Percentiles rank a stretch among this genome's conserved stretches.
Evolutionary conservation across 2,113 vertebrate genomes (phyloP).

Genomic region (Ochotona princeps): DNA sequence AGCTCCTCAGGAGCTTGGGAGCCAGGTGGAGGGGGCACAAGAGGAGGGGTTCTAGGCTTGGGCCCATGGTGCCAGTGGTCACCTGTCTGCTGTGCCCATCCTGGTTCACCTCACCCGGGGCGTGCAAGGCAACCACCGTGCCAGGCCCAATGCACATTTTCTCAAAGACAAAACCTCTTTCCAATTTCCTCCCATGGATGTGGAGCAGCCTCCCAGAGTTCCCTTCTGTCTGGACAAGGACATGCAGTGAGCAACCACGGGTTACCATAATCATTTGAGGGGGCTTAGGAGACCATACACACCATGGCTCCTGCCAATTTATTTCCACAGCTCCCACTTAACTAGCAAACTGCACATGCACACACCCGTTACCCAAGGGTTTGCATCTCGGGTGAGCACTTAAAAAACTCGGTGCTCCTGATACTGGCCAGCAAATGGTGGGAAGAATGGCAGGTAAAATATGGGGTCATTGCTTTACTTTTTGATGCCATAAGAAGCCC

Average conservation of each 20-base stretch:
- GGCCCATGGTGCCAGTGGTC: not conserved
- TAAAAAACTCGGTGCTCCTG: slow-evolving; percentile 62
- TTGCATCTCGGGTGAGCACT: slow-evolving; percentile 35
- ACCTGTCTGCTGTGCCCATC: not conserved
- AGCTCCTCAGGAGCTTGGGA: not conserved
- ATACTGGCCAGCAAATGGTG: slow-evolving; percentile 38
- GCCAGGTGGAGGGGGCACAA: not conserved
- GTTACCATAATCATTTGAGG: slow-evolving; percentile 59
- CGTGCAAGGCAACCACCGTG: too few relatives aligned
- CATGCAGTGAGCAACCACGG: slow-evolving; percentile 21
- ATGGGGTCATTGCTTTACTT: slow-evolving; percentile 42
- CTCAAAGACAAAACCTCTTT: slow-evolving; percentile 46
- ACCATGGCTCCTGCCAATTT: slow-evolving; percentile 61
- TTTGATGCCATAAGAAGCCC: slow-evolving; percentile 7
- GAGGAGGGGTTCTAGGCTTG: not conserved
- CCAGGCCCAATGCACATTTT: slow-evolving; percentile 39
- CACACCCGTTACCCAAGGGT: slow-evolving; percentile 22
- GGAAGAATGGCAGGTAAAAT: slow-evolving; percentile 7
- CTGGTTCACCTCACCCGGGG: not conserved
- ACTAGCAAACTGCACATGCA: slow-evolving; percentile 67
- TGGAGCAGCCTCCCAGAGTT: not conserved
- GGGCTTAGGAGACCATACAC: slow-evolving; percentile 39
- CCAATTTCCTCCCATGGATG: slow-evolving; percentile 35
- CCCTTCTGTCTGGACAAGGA: not conserved
- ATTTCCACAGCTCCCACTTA: slow-evolving; percentile 66